Conservation (phyloP, 2,888 invertebrate species). For the Epinotia ramella region DNA sequence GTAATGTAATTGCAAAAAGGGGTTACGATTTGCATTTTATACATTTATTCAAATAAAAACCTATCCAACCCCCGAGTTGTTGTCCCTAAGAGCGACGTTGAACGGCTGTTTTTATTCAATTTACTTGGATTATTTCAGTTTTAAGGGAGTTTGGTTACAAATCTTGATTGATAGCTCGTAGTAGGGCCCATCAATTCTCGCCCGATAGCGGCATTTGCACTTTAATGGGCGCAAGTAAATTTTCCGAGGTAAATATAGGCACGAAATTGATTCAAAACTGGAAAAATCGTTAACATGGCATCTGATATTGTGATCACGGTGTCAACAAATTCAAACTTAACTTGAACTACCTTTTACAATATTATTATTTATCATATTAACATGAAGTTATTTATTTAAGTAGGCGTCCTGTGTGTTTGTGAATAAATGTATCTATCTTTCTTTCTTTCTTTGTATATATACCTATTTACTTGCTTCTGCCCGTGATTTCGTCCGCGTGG, state of each 20-base stretch:
- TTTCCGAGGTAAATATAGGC: conserved; percentile 51
- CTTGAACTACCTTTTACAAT: too few relatives aligned
- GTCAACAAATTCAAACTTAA: neutral
- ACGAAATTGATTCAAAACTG: conserved; percentile 21
- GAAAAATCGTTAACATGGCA: neutral
- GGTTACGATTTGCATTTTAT: conserved; percentile 13
- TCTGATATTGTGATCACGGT: neutral
- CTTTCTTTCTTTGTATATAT: too few relatives aligned
- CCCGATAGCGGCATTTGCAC: conserved; percentile 69
- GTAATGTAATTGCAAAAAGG: neutral
- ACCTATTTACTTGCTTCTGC: too few relatives aligned
- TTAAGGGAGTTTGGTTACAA: conserved; percentile 68
- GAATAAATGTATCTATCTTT: too few relatives aligned
- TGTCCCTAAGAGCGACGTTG: conserved; percentile 32
- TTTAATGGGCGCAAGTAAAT: conserved; percentile 61
- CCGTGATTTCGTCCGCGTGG: too few relatives aligned
- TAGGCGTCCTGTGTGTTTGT: too few relatives aligned
- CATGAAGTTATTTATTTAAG: too few relatives aligned
- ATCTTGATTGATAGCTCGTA: conserved; percentile 80
- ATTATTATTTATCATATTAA: too few relatives aligned
- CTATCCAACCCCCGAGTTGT: conserved; percentile 24
- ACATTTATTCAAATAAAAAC: conserved; percentile 32
- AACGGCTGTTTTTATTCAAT: conserved; percentile 74
- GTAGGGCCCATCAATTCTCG: conserved; percentile 73
- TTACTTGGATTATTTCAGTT: conserved; percentile 68